Evolutionary conservation across 2,888 invertebrate species (phyloP), one percentile per base, ranked within the genome.

Genomic region (Dascillus cervinus): DNA sequence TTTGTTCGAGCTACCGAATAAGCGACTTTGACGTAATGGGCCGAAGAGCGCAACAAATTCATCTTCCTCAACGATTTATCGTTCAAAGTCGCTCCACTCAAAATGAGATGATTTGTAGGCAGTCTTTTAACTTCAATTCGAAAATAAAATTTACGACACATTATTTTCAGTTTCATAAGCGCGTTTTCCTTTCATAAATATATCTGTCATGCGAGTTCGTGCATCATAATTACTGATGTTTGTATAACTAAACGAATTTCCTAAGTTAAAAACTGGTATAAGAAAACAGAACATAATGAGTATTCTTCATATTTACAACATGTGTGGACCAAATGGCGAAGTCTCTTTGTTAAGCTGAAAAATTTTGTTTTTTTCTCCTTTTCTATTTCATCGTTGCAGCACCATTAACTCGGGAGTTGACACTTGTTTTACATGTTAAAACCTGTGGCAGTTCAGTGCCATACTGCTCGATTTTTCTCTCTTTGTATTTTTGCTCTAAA

Each of bases 341-440:
- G 26, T 31, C 28, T 41, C 39, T 32, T 37, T 41, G 39, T 34
- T 29, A 21, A 29, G 26, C 32, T 10, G 13, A 34, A 28, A 29
- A 31, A 38, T 31, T 17, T 11, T 13, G 26, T 23, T 28, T 39
- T 37, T 43, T 42, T 41, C 33, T 46, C 49, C 39, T 41, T 38
- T 34, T 44, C 41, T 39, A 27, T 39, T 51, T 50, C 50, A 44
- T 55, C 50, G 51, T 49, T 46, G 49, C 52, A 50, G 47, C 52
- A 50, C 54, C 56, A 56, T 56, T 56, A 56, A 54, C 51, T 55
- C 42, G 37, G 41, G 43, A 49, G 52, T 50, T 57, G 57, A 57
- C 57, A 57, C 57, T 57, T 57, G 57, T 53, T 49, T 52, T 53
- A 52, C 46, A 36, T 49, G 52, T 47, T 47, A 46, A 46, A 48